Percentiles rank a stretch among this genome's conserved stretches.
Evolutionary conservation across 2,113 vertebrate species (phyloP).

Genomic region (Columba livia): DNA sequence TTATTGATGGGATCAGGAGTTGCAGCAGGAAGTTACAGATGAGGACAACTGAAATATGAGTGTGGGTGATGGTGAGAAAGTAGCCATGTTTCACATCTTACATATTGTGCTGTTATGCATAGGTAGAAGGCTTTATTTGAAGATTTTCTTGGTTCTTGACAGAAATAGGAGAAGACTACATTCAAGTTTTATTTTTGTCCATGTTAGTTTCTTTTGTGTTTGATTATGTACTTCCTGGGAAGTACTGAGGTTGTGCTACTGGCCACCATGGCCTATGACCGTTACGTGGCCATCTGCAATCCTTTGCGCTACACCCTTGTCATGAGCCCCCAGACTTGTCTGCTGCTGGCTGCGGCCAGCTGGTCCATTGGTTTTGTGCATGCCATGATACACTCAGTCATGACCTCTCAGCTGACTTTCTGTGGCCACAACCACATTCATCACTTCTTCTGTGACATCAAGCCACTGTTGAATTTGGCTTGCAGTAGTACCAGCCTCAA

Average conservation of each 20-base stretch:
- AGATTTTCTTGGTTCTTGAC: too few relatives aligned
- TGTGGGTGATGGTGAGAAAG: too few relatives aligned
- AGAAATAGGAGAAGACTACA: too few relatives aligned
- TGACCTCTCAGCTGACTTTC: conserved; percentile 8
- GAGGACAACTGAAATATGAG: background rate
- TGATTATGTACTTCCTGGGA: conserved; percentile 44
- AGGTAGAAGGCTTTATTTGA: too few relatives aligned
- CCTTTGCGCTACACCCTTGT: background rate
- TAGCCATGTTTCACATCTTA: background rate
- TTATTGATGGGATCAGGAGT: background rate
- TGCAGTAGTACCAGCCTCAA: conserved; percentile 8
- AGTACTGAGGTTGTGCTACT: conserved; percentile 34
- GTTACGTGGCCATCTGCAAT: conserved; percentile 16
- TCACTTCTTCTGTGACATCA: conserved; percentile 47
- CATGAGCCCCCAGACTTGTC: conserved; percentile 22
- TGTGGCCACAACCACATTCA: background rate
- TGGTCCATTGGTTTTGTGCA: conserved; percentile 34
- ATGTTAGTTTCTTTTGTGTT: too few relatives aligned
- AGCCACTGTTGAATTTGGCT: conserved; percentile 21
- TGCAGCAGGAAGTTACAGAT: background rate
- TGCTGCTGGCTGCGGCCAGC: conserved; percentile 2
- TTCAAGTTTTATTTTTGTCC: too few relatives aligned
- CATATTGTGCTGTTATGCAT: too few relatives aligned
- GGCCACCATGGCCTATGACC: conserved; percentile 31
- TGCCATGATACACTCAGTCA: background rate